phyloP scores from a whole-genome alignment of 1,140 invertebrate genomes.

The Zaprionus davidi region DNA sequence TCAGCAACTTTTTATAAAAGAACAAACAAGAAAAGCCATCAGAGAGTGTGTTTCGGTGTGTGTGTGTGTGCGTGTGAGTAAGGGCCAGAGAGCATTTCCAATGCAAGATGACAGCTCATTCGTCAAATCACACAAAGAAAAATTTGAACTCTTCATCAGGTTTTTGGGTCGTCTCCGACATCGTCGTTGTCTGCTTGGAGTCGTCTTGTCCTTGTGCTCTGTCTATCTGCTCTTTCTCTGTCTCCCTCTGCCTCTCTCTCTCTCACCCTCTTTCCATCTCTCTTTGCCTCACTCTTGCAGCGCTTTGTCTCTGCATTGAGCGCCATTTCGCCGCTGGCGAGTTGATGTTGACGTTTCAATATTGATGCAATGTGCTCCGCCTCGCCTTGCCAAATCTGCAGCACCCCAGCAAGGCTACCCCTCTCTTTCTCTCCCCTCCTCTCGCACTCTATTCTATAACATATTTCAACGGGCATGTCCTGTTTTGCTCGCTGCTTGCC shows the following conservation, averaged over 20 bases:
- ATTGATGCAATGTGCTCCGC: conserved; percentile 78
- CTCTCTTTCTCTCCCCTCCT: conserved; percentile 30
- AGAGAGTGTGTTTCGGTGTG: conserved; percentile 36
- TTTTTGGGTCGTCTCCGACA: conserved; percentile 61
- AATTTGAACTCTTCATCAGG: conserved; percentile 81
- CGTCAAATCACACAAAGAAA: conserved; percentile 82
- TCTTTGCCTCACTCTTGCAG: not conserved
- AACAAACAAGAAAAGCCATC: conserved; percentile 69
- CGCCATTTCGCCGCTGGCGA: conserved; percentile 76
- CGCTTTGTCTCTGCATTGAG: conserved; percentile 49
- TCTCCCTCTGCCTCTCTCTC: not conserved
- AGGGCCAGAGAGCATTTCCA: conserved; percentile 57
- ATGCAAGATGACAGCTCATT: conserved; percentile 82
- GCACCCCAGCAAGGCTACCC: not conserved
- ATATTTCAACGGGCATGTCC: conserved; percentile 77
- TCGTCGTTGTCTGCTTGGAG: conserved; percentile 25
- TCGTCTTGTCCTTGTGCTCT: conserved; percentile 27
- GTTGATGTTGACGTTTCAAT: conserved; percentile 82
- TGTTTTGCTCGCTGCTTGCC: conserved; percentile 64
- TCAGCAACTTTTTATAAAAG: conserved; percentile 63
- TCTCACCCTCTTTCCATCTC: conserved; percentile 16
- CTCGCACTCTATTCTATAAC: conserved; percentile 47
- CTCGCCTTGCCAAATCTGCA: conserved; percentile 28
- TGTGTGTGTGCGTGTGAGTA: conserved; percentile 32
- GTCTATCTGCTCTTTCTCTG: not conserved